Base-by-base conservation (phyloP, 1,140 invertebrate genomes). In the Linepithema humile region DNA sequence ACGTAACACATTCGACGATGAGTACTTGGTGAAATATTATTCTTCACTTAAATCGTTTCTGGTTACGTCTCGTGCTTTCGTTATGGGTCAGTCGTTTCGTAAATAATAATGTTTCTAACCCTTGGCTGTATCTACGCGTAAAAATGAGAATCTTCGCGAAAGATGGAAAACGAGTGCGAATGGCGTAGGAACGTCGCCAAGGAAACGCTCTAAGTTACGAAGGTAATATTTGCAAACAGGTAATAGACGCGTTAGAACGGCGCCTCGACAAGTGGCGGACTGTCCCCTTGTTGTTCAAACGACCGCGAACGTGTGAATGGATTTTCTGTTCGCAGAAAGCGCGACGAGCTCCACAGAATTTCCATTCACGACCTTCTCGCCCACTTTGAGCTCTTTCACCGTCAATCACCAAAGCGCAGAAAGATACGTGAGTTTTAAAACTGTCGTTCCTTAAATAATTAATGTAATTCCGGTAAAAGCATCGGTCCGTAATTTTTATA, bases 181-280 rank as follows among this genome's bases (percentile, higher is more conserved):
- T 48, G 38, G 62, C 73, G 40, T 60, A 62, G 83, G 59, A 85
- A 50, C 83, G 67, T 84, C 85, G 64, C 20, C 45, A n/a, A 55
- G 84, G 69, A 88, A 90, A 90, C 78, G 90, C 62, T 87, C 89
- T 90, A 91, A 91, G 85, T 86, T 77, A 69, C 50, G 84, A 82
- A 85, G 87, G 67, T 84, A 91, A 91, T 92, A 91, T 91, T 91
- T 90, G 86, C 90, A 90, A 92, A 89, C 90, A 90, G 85, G 87
- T 92, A 92, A 92, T 91, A 90, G 90, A 91, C 62, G 91, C 86
- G 86, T 91, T 91, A 92, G 89, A 84, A 92, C 72, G 90, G 91
- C 91, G 91, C 88, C 90, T 91, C 84, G 85, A 89, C 91, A 91
- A 92, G 91, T 92, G 90, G 72, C 78, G 80, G 85, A 87, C 69